Base-by-base conservation (phyloP, 2,113 vertebrate genomes). In the Clarias batrachus region DNA sequence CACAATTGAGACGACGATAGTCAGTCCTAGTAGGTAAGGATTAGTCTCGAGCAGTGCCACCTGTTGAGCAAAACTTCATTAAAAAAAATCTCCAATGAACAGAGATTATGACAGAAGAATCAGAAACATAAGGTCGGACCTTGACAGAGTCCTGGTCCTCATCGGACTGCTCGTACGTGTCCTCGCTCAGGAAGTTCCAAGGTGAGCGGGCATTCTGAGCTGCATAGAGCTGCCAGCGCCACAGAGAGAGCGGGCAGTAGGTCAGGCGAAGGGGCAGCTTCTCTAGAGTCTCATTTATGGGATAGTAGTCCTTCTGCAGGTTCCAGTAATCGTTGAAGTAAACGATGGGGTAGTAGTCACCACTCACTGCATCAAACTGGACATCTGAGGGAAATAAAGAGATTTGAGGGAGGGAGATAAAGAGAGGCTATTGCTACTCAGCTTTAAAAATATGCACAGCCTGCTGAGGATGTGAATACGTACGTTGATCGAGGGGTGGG, bases 261-360 rank as follows among this genome's bases (percentile, higher is more conserved):
- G 91, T 93, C 48, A 99, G 94, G 0, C 96, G 96, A 73, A 99
- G 94, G 0, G 97, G 97, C 60, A 99, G 93, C 48, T 91, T 93
- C 48, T 89, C 90, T 89, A 98, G 91, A 0, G 93, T 95, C 3
- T 96, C 95, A 0, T 99, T 99, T 90, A 99, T 96, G 84, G 97
- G 96, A 91, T 95, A 97, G 70, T 98, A 97, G 11, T 99, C 98
- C 91, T 97, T 97, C 94, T 99, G 98, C 85, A 99, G 96, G 93
- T 99, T 99, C 98, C 98, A 99, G 95, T 98, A 99, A 87, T 99
- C 97, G 0, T 99, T 99, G 94, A 98, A 98, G 92, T 98, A 99
- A 12, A 99, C 93, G 56, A 99, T 98, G 63, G 97, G 98, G 91
- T 96, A 99, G 91, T 99, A 99, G 84, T 99, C 98, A 0, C 97